Evolutionary conservation across 2,113 vertebrate genomes (phyloP).

Genomic region (Lontra canadensis): DNA sequence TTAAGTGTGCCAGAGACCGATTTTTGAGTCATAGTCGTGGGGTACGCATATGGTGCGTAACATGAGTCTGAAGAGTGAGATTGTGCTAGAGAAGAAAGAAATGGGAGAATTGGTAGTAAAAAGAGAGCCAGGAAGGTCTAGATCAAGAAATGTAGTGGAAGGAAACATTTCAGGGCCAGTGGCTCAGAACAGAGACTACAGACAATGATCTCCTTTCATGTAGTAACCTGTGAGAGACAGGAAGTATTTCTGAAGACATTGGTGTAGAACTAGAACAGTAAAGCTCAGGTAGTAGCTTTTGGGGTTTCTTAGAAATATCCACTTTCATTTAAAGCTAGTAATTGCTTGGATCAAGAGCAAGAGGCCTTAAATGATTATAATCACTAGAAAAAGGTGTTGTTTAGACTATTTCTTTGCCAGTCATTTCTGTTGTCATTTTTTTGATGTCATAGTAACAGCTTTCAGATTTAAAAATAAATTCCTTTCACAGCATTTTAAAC

Average conservation of each 20-base stretch:
- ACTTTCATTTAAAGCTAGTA: neutral
- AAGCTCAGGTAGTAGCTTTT: neutral
- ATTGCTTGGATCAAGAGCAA: neutral
- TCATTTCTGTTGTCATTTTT: slow-evolving; percentile 40
- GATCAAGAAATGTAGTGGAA: slow-evolving; percentile 4
- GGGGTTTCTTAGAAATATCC: neutral
- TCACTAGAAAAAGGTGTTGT: neutral
- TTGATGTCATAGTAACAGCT: slow-evolving; percentile 50
- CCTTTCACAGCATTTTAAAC: slow-evolving; percentile 61
- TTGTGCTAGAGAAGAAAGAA: slow-evolving; percentile 26
- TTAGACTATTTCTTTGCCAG: neutral
- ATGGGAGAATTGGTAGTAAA: slow-evolving; percentile 8
- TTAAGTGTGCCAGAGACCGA: neutral
- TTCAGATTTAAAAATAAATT: slow-evolving; percentile 62
- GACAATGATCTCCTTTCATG: neutral
- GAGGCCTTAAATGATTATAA: neutral
- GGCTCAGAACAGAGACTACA: neutral
- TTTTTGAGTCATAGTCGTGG: slow-evolving; percentile 47
- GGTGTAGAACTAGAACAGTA: neutral
- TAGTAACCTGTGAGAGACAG: neutral
- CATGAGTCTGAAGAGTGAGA: neutral
- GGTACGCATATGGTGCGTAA: neutral
- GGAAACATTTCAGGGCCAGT: neutral
- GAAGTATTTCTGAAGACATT: neutral
- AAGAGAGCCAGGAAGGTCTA: slow-evolving; percentile 1